phyloP scores from a whole-genome alignment of 1,140 invertebrate genomes.

The Drosophila repletoides region DNA sequence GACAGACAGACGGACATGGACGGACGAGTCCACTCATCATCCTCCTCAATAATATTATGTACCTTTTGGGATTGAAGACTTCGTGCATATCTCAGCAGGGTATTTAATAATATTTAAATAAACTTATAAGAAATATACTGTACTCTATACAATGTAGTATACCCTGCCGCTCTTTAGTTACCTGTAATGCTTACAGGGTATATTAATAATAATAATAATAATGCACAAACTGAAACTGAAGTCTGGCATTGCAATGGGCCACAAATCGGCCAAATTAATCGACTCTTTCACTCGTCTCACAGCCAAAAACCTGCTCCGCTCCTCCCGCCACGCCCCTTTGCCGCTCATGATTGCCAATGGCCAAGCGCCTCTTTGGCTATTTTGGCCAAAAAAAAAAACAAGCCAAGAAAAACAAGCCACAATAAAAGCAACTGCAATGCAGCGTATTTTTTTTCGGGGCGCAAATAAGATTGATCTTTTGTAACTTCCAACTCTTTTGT shows the following conservation, averaged over 20 bases:
- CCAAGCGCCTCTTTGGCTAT: constrained; percentile 69
- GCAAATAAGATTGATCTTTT: constrained; percentile 81
- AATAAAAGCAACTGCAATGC: constrained; percentile 4
- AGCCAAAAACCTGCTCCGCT: neutral
- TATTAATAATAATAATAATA: constrained; percentile 48
- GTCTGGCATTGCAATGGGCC: constrained; percentile 30
- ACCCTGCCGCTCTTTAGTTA: too few relatives aligned
- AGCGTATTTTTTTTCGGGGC: constrained; percentile 54
- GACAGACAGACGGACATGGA: too few relatives aligned
- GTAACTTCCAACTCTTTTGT: constrained; percentile 75
- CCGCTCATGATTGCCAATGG: constrained; percentile 26
- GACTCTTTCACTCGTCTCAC: constrained; percentile 38
- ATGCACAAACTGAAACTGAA: constrained; percentile 49
- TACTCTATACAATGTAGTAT: too few relatives aligned
- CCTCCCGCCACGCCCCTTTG: neutral
- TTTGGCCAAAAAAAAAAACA: constrained; percentile 21
- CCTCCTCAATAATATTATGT: too few relatives aligned
- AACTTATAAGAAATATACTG: too few relatives aligned
- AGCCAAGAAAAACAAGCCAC: neutral
- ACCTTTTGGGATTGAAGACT: too few relatives aligned
- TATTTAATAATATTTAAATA: too few relatives aligned
- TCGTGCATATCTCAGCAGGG: too few relatives aligned
- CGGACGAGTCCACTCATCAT: too few relatives aligned
- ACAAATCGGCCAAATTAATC: constrained; percentile 55
- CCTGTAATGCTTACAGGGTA: neutral